Base-by-base conservation (phyloP, 2,888 invertebrate species). In the Noctua pronuba region DNA sequence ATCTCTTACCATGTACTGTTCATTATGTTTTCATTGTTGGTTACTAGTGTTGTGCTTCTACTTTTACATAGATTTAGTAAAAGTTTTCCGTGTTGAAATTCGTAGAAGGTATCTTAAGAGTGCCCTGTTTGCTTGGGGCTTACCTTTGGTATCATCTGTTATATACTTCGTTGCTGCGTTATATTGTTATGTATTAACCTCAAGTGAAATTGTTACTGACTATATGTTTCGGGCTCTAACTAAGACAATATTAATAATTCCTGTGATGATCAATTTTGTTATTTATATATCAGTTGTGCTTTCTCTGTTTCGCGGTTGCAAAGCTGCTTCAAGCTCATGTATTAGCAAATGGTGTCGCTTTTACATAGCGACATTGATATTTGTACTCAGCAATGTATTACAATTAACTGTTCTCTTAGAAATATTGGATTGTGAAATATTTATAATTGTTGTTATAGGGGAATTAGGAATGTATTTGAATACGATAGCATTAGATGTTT, bases 141-240 rank as follows among this genome's bases (percentile, higher is more conserved):
- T 77, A n/a, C 76, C 76, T 28, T 75, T 77, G 0, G 3, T 75
- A 16, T 21, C 41, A 41, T 55, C 62, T 55, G 38, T 73, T 0
- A n/a, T 80, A 62, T 79, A 79, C 35, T 73, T 60, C 10, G 18
- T 73, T 46, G 66, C 66, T 18, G 66, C 81, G 10, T 62, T 80
- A 24, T 80, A 52, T 28, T 67, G 24, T 28, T 80, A 67, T 60
- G 73, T 79, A 16, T 67, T 35, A 21, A 67, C 62, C 4, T 46
- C 81, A 44, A 60, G 16, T 41, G 49, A 46, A n/a, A 5, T 58
- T 44, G 18, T 1, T 35, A 55, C 74, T 16, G 28, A 73, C 46
- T n/a, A 21, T 13, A 52, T 66, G 66, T 79, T 79, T 21, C 31
- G 38, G 21, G 66, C 52, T 65, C 35, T 79, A 13, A 64, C 46